Evolutionary conservation across 2,113 vertebrate genomes (phyloP), one percentile per base, ranked within the genome.

Genomic region (Uria lomvia): DNA sequence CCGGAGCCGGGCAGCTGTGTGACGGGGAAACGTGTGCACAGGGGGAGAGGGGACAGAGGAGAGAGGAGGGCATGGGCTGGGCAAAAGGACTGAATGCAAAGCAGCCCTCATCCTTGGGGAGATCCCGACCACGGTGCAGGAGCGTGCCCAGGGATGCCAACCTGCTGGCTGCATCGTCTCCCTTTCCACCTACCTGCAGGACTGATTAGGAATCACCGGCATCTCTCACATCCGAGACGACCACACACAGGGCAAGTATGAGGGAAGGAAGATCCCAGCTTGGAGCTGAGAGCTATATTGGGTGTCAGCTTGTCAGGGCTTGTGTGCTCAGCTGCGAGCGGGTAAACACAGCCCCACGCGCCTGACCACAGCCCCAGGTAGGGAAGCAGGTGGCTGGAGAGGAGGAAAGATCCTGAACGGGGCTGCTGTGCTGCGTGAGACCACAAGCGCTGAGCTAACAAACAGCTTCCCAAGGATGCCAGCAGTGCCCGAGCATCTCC

Each of bases 61-160:
- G 21, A 26, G 30, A 27, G 21, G 20, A 56, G 24, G 17, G 9
- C 1, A 3, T 1, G 2, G 11, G 47, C 24, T 47, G 30, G 4
- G 8, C 27, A 58, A 38, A 78, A 50, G 36, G 36, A 34, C 1
- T 8, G 43, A 29, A 77, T 11, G 43, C 15, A 65, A 72, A 66
- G 34, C 26, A 58, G 34, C 23, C 15, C 27, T 17, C 5, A 29
- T 52, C 24, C 17, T 62, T 4, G 2, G 29, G 66, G 70, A 74
- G 18, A 50, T 43, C 20, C 67, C 0, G 0, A 24, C 17, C 7
- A 8, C 1, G 1, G 26, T 42, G 15, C 63, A 60, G 47, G 17
- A 6, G 12, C 5, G 0, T 30, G 29, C 42, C 34, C 42, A 43
- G 21, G 16, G 19, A 40, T 26, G 16, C 23, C 60, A 45, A 16